Percentiles rank a stretch among this genome's conserved stretches.
Evolutionary conservation across 2,113 vertebrate species (phyloP).

Genomic region (Hepsetus odoe): DNA sequence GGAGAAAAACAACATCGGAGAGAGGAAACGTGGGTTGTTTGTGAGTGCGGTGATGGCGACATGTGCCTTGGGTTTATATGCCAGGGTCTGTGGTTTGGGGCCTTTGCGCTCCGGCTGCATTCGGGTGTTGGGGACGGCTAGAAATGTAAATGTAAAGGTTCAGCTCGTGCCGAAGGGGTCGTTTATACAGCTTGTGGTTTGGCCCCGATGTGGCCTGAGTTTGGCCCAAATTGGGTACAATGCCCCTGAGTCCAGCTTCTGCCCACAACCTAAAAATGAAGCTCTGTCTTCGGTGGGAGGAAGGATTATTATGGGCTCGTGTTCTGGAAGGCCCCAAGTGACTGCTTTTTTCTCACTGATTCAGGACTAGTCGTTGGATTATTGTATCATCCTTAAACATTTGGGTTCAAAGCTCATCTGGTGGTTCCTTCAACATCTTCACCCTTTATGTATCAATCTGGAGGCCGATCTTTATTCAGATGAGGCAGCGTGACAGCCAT

Average conservation of each 20-base stretch:
- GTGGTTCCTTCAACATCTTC: slow-evolving; percentile 1
- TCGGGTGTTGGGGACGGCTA: slow-evolving; percentile 72
- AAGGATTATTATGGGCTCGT: neutral
- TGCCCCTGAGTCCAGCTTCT: slow-evolving; percentile 53
- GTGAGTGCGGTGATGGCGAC: slow-evolving; percentile 21
- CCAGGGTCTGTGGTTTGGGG: slow-evolving; percentile 63
- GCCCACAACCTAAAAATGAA: slow-evolving; percentile 59
- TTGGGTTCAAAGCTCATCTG: neutral
- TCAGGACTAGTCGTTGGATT: neutral
- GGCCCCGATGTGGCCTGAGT: slow-evolving; percentile 45
- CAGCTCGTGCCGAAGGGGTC: slow-evolving; percentile 61
- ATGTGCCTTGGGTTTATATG: slow-evolving; percentile 59
- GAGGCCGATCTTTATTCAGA: neutral
- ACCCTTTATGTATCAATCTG: neutral
- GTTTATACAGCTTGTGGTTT: slow-evolving; percentile 65
- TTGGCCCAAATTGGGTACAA: slow-evolving; percentile 33
- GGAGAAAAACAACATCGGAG: neutral
- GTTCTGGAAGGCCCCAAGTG: neutral
- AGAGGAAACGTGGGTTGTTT: neutral
- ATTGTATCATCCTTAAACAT: neutral
- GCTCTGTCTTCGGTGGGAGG: slow-evolving; percentile 29
- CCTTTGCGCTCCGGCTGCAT: slow-evolving; percentile 61
- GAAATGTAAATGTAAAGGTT: slow-evolving; percentile 43
- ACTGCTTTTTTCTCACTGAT: neutral
- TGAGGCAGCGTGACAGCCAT: neutral